phyloP scores from a whole-genome alignment of 1,140 invertebrate genomes.

The Grapholita molesta region DNA sequence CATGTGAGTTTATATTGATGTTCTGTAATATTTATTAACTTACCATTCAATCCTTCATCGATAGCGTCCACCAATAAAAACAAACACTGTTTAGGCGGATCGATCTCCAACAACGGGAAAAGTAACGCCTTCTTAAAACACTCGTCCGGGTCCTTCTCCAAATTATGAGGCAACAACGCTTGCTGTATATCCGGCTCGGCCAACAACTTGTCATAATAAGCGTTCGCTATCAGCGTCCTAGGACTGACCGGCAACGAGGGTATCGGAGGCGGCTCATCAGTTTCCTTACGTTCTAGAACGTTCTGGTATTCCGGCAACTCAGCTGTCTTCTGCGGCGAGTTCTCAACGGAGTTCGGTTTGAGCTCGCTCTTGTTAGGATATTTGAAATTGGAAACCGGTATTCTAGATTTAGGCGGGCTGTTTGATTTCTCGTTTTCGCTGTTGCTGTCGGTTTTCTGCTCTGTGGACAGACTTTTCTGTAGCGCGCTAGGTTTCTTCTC shows the following conservation, averaged over 20 bases:
- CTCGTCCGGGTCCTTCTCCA: slow-evolving; percentile 92
- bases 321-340: slow-evolving; percentile 59
- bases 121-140: slow-evolving; percentile 93
- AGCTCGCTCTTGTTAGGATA: slow-evolving; percentile 70
- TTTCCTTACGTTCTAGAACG: slow-evolving; percentile 44
- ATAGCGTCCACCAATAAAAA: slow-evolving; percentile 95
- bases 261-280: slow-evolving; percentile 77
- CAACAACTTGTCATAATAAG: slow-evolving; percentile 89
- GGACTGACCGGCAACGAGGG: slow-evolving; percentile 81
- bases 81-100: slow-evolving; percentile 89
- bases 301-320: slow-evolving; percentile 69
- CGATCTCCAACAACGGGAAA: slow-evolving; percentile 91
- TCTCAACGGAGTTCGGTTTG: slow-evolving; percentile 51
- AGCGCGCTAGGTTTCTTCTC: slow-evolving; percentile 55
- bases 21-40: too few species aligned
- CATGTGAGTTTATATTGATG: too few species aligned
- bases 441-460: slow-evolving; percentile 52
- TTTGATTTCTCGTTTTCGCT: slow-evolving; percentile 46
- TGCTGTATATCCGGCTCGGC: slow-evolving; percentile 87
- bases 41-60: slow-evolving; percentile 82
- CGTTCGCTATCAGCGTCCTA: slow-evolving; percentile 84
- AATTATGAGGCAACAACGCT: slow-evolving; percentile 83
- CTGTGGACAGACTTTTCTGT: slow-evolving; percentile 70
- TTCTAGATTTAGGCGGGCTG: slow-evolving; percentile 63
- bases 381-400: slow-evolving; percentile 72